Evolutionary conservation across 2,797 vertebrate species (phyloP).

Genomic region (Spea hammondii): DNA sequence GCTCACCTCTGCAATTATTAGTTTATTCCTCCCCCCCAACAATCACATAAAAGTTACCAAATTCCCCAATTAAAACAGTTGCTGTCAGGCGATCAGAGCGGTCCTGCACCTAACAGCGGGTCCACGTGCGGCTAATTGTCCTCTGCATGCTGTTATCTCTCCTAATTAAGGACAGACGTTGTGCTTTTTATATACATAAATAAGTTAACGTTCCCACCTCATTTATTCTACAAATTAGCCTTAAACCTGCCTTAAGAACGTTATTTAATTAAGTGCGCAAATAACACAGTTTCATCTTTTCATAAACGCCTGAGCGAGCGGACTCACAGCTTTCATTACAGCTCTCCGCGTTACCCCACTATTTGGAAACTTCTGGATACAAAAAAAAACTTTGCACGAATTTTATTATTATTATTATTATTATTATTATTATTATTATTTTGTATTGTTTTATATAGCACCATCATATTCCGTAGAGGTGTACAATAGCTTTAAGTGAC

Average conservation of each 20-base stretch:
- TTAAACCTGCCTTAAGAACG: constrained; percentile 38
- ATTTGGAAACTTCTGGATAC: background rate
- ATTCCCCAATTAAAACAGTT: constrained; percentile 41
- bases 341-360: background rate
- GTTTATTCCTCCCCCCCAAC: too few species aligned
- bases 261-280: constrained; percentile 39
- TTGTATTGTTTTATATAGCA: too few species aligned
- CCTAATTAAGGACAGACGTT: constrained; percentile 36
- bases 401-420: too few species aligned
- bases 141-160: constrained; percentile 43
- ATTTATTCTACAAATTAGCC: constrained; percentile 46
- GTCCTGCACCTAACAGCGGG: constrained; percentile 11
- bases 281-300: constrained; percentile 28
- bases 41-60: too few species aligned
- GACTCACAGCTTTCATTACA: constrained; percentile 6
- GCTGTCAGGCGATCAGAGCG: constrained; percentile 37
- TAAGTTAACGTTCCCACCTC: constrained; percentile 25
- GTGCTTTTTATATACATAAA: constrained; percentile 39
- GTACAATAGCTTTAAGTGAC: too few species aligned
- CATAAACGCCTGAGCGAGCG: constrained; percentile 13
- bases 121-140: constrained; percentile 38
- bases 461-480: too few species aligned
- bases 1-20: too few species aligned
- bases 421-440: too few species aligned
- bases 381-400: background rate